Conservation (phyloP, 30 jellyfish, hydroid and myxozoan species). For the Hydractinia symbiolongicarpus region DNA sequence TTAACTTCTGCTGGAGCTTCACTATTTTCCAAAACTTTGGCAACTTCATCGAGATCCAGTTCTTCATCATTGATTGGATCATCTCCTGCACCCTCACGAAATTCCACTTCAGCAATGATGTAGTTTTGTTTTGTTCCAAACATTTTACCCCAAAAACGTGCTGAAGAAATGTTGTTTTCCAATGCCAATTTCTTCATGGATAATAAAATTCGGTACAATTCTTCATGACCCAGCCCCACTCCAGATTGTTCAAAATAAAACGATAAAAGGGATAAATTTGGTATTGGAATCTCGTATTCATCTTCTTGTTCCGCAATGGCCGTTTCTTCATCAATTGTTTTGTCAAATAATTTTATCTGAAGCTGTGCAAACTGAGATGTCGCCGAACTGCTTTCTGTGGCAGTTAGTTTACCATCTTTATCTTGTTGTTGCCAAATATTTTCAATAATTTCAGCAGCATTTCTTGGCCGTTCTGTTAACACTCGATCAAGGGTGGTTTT, state of each 20-base stretch:
- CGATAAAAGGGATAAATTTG: neutral
- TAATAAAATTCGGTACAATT: neutral
- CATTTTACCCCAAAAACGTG: constrained; percentile 20
- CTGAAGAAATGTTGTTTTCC: neutral
- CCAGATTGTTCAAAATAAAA: constrained; percentile 1
- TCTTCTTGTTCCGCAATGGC: neutral
- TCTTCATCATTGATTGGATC: neutral
- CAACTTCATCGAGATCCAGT: neutral
- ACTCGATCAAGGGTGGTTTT: constrained; percentile 38
- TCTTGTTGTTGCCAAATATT: too few species aligned
- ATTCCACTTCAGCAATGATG: constrained; percentile 18
- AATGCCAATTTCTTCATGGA: neutral
- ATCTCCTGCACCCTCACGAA: neutral
- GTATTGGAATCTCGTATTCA: neutral
- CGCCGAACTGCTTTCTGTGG: neutral
- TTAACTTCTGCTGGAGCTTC: constrained; percentile 11
- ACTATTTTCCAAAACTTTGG: neutral
- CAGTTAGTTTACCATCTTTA: neutral
- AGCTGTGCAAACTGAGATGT: constrained; percentile 1
- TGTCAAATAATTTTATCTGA: constrained; percentile 1
- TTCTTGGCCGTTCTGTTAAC: constrained; percentile 67
- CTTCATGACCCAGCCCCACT: constrained; percentile 17
- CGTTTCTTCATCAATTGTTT: neutral
- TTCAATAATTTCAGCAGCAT: constrained; percentile 45
- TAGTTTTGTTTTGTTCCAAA: constrained; percentile 5